Evolutionary conservation across 1,140 invertebrate genomes (phyloP), one percentile per base, ranked within the genome.

Genomic region (Heliconius hewitsoni): DNA sequence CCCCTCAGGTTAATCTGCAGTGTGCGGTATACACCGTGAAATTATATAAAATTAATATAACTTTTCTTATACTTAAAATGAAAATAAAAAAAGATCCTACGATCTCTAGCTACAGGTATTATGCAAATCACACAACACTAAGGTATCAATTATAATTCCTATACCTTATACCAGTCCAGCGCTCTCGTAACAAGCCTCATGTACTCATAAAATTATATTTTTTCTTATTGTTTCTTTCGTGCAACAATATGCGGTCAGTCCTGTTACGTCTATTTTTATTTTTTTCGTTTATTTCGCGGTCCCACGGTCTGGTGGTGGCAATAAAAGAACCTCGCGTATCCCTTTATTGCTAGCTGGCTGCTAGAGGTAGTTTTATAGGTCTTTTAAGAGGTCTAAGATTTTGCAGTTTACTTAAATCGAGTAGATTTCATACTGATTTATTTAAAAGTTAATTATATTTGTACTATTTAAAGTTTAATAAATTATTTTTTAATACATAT

Each of bases 211-310:
- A 30, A 66, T 30, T 30, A 27, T n/a, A 66, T 66, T 66, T 30
- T 66, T 66, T 27, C 60, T 66, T 66, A 66, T 66, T 66, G 60
- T 66, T 66, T 30, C 60, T 5, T 30, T 30, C 27, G 5, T 30
- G 60, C 60, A 66, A 66, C 60, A 66, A 66, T 66, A 66, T 66
- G 60, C 60, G 60, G 60, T 66, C 60, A 66, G 27, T 30, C 60
- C 11, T 66, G 60, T 66, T 66, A 66, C 60, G 16, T 66, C 23
- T 30, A 66, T 66, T 66, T 66, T 30, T 66, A 30, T 30, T 57
- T 52, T 23, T 23, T 11, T 57, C 55, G 11, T 57, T 30, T 66
- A 66, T 66, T 30, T 13, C 60, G 60, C 60, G 60, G 60, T 66
- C 60, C 60, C 60, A 66, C 60, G 60, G 60, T 66, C 60, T 66